phyloP scores from a whole-genome alignment of 2,113 vertebrate genomes.

The Isurus oxyrinchus region DNA sequence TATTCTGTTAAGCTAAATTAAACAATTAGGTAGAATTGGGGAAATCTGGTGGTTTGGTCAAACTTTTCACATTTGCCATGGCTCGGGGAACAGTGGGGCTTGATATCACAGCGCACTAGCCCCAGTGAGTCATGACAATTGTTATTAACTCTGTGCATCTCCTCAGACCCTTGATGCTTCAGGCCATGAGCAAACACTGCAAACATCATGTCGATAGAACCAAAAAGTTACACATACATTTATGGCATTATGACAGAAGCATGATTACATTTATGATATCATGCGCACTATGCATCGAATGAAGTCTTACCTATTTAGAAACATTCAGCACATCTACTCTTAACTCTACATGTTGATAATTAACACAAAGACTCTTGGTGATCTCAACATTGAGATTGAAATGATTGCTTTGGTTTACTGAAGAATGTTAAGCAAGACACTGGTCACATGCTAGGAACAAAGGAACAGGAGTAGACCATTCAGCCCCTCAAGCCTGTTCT shows the following conservation, averaged over 20 bases:
- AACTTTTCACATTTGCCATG: no score
- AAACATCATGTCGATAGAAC: no score
- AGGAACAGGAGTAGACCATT: background rate
- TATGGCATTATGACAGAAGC: background rate
- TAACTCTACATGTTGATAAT: background rate
- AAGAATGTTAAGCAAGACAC: background rate
- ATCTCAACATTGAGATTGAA: background rate
- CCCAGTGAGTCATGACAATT: no score
- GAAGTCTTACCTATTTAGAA: background rate
- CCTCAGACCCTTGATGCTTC: background rate
- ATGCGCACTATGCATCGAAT: background rate
- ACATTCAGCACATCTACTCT: background rate
- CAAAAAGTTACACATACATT: background rate
- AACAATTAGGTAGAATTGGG: no score
- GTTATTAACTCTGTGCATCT: background rate
- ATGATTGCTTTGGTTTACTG: background rate
- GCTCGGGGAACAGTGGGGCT: no score
- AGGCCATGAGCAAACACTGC: background rate
- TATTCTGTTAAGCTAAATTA: no score
- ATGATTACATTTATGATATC: no score
- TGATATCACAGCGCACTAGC: no score
- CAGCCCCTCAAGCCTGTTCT: background rate
- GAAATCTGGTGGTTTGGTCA: no score
- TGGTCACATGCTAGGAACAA: background rate
- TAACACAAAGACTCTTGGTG: background rate